A percentile compares a stretch with the other conserved stretches of the same genome.
phyloP scores from a whole-genome alignment of 2,797 vertebrate species.

The Selene dorsalis region DNA sequence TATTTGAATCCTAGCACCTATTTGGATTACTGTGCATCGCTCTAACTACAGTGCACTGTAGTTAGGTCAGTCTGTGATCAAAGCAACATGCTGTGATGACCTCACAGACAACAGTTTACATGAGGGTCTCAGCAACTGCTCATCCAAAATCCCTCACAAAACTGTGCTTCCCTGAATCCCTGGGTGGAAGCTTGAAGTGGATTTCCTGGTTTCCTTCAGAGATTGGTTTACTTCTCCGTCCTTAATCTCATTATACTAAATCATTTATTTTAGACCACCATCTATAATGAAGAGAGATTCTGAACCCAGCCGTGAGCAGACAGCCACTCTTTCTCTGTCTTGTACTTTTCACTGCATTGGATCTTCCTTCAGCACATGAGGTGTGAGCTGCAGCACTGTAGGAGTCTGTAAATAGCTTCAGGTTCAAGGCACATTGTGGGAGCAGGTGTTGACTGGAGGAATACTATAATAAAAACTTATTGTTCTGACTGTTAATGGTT shows the following conservation, averaged over 20 bases:
- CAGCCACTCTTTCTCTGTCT: background rate
- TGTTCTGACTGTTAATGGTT: slow-evolving; percentile 50
- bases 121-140: background rate
- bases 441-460: slow-evolving; percentile 73
- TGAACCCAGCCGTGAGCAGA: slow-evolving; percentile 7
- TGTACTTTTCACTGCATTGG: background rate
- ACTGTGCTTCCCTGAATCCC: too few relatives aligned
- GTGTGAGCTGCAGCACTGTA: slow-evolving; percentile 43
- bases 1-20: background rate
- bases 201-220: background rate
- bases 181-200: too few relatives aligned
- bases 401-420: slow-evolving; percentile 77
- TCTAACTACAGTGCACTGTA: background rate
- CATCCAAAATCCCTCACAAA: too few relatives aligned
- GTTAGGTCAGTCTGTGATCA: background rate
- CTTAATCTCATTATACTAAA: background rate
- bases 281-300: slow-evolving; percentile 3
- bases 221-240: background rate
- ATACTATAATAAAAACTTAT: slow-evolving; percentile 74
- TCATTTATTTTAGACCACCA: background rate
- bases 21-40: background rate
- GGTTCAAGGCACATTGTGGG: slow-evolving; percentile 67
- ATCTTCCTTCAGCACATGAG: slow-evolving; percentile 25
- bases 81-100: background rate
- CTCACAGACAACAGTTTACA: background rate